A percentile compares a stretch with the other conserved stretches of the same genome.
Conservation (phyloP, 2,113 vertebrate species). For the Leucoraja erinaceus region DNA sequence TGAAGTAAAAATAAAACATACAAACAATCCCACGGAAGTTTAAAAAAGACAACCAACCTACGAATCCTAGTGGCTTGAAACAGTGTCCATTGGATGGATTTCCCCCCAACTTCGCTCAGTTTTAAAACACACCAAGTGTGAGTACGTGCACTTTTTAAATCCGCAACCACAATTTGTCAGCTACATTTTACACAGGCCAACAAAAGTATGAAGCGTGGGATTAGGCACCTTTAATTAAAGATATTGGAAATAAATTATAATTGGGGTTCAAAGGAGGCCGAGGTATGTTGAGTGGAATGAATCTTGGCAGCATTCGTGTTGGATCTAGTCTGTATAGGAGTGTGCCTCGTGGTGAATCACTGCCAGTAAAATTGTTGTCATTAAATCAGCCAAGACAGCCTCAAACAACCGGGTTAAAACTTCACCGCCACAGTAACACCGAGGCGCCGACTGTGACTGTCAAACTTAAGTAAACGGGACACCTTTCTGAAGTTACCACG, state of each 20-base stretch:
- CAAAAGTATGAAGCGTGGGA: too few relatives aligned
- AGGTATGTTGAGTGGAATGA: not conserved
- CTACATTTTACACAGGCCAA: not conserved
- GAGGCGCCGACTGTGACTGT: not conserved
- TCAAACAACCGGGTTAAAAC: not conserved
- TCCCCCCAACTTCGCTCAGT: not conserved
- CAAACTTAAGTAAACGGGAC: not conserved
- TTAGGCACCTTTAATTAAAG: not conserved
- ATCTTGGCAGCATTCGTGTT: not conserved
- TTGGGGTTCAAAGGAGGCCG: not conserved
- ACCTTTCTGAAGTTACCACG: not conserved
- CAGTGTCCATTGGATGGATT: not conserved
- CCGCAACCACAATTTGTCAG: not conserved
- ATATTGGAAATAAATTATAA: not conserved
- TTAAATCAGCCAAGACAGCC: not conserved
- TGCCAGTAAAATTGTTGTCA: not conserved
- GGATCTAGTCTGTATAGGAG: not conserved
- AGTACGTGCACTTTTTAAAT: not conserved
- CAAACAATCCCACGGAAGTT: not conserved
- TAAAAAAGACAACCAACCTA: not conserved
- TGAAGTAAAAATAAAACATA: not conserved
- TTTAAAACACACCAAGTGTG: not conserved
- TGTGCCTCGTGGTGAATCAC: not conserved
- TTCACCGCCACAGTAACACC: not conserved
- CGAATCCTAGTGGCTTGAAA: not conserved